Conservation (phyloP, 2,797 vertebrate genomes). For the Erethizon dorsatum region DNA sequence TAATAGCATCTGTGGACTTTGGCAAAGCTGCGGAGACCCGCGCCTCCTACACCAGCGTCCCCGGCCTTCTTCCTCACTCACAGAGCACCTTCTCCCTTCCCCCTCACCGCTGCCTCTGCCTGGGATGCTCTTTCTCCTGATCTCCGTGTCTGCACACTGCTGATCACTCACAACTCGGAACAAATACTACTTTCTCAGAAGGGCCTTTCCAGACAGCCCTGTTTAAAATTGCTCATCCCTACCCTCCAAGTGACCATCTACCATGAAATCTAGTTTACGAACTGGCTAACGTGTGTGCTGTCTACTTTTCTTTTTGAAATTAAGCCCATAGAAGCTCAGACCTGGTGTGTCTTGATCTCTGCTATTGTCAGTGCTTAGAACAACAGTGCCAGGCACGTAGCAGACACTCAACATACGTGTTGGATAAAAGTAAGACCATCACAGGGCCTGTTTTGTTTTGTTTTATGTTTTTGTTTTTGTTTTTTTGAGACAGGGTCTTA, state of each 20-base stretch:
- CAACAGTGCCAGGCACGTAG: not conserved
- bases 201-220: not conserved
- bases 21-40: accelerated
- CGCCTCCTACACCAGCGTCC: not conserved
- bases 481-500: no score
- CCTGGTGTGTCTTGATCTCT: not conserved
- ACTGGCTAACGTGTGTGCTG: not conserved
- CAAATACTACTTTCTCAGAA: not conserved
- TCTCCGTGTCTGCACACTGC: not conserved
- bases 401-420: not conserved
- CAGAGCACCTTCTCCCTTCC: not conserved
- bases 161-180: not conserved
- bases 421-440: not conserved
- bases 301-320: not conserved
- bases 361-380: not conserved
- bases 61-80: not conserved
- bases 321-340: not conserved
- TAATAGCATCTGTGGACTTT: not conserved
- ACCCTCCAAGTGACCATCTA: not conserved
- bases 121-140: not conserved
- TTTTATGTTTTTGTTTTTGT: no score
- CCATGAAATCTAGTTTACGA: not conserved
- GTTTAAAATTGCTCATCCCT: not conserved
- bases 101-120: not conserved
- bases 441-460: no score